phyloP scores from a whole-genome alignment of 2,113 vertebrate species.

The Hydrochoerus hydrochaeris region DNA sequence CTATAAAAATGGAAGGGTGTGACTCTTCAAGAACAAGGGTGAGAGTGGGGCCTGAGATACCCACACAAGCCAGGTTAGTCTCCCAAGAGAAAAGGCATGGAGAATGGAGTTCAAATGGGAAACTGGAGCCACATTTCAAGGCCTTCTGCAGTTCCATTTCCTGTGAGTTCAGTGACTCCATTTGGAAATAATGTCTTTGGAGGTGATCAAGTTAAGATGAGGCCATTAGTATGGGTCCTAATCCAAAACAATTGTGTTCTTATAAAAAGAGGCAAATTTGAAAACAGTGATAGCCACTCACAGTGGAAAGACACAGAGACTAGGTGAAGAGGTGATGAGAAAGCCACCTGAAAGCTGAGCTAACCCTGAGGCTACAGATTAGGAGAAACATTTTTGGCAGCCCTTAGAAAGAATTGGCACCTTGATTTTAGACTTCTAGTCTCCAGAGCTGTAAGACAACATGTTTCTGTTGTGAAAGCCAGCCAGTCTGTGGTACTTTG shows the following conservation, averaged over 20 bases:
- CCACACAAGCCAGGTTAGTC: not conserved
- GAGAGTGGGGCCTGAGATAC: not conserved
- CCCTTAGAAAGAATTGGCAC: not conserved
- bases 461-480: not conserved
- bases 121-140: not conserved
- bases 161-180: not conserved
- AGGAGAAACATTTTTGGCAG: not conserved
- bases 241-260: not conserved
- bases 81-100: not conserved
- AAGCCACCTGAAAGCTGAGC: too few species aligned
- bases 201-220: not conserved
- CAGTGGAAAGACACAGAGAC: not conserved
- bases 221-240: not conserved
- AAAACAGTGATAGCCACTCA: too few species aligned
- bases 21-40: not conserved
- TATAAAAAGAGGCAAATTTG: not conserved
- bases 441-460: not conserved
- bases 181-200: not conserved
- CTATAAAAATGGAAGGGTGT: not conserved
- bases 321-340: not conserved
- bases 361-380: not conserved
- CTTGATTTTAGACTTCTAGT: not conserved
- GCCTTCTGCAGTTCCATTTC: too few species aligned
- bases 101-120: not conserved
- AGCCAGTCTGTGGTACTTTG: not conserved